Percentiles rank a stretch among this genome's conserved stretches.
phyloP scores from a whole-genome alignment of 1,140 invertebrate genomes.

The Drosophila grimshawi region DNA sequence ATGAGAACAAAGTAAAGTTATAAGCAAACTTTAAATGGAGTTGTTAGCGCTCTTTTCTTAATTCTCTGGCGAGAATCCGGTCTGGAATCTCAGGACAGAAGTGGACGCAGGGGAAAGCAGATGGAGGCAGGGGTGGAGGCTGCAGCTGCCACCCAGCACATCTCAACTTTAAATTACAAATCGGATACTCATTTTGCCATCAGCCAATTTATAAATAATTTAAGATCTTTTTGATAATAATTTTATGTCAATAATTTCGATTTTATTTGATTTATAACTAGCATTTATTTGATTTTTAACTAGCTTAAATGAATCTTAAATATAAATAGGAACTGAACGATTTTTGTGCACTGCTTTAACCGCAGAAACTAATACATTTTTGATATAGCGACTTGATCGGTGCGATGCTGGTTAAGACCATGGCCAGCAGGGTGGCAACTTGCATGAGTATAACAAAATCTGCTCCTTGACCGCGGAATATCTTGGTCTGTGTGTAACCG shows the following conservation, averaged over 20 bases:
- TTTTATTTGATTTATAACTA: conserved; percentile 1
- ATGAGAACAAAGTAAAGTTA: neutral
- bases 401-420: conserved; percentile 70
- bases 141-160: too few species aligned
- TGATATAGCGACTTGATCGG: conserved; percentile 65
- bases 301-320: neutral
- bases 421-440: conserved; percentile 56
- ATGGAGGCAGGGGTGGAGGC: too few species aligned
- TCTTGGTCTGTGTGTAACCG: conserved; percentile 58
- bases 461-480: conserved; percentile 56
- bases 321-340: conserved; percentile 10
- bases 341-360: conserved; percentile 14
- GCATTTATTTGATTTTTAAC: neutral
- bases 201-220: too few species aligned
- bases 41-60: too few species aligned
- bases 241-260: neutral
- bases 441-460: conserved; percentile 67
- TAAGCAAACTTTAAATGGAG: too few species aligned
- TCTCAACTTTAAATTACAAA: too few species aligned
- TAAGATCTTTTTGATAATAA: too few species aligned
- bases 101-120: too few species aligned
- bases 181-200: too few species aligned
- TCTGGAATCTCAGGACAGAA: too few species aligned
- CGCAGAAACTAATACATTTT: conserved; percentile 44
- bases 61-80: too few species aligned